These are phyloP conservation scores for Ammodytes dubius DNA, from an alignment of 2,113 vertebrate genomes.

Conservation along the genomic window DNA sequence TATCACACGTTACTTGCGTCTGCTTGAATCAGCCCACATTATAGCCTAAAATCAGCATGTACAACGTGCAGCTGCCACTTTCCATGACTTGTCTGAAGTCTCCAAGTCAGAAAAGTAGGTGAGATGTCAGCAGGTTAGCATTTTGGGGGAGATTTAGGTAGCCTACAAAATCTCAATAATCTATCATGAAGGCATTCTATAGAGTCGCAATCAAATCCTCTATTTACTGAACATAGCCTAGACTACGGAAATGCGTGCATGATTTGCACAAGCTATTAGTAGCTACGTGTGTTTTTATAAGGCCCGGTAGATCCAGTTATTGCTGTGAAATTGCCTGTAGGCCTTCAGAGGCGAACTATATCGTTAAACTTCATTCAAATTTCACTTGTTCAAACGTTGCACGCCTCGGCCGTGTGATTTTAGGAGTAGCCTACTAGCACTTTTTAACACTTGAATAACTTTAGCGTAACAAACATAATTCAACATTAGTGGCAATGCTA, in stretches of 20 bases:
- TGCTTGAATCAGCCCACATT: background rate
- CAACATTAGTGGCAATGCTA: conserved; percentile 14
- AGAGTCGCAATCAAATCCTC: background rate
- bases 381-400: background rate
- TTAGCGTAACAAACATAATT: background rate
- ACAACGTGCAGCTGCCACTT: background rate
- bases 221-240: background rate
- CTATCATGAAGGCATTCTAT: conserved; percentile 2
- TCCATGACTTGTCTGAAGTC: background rate
- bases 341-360: conserved; percentile 50
- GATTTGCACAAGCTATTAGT: background rate
- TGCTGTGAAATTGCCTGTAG: conserved; percentile 51
- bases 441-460: background rate
- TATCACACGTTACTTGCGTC: background rate
- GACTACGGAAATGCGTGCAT: background rate
- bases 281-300: conserved; percentile 34
- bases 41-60: background rate
- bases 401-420: background rate
- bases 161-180: background rate
- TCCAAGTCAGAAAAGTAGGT: conserved; percentile 37
- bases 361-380: conserved; percentile 55
- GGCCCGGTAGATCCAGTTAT: conserved; percentile 47
- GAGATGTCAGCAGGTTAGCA: conserved; percentile 48
- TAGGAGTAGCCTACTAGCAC: background rate
- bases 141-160: background rate